phyloP scores from a whole-genome alignment of 2,113 vertebrate genomes.

The Poicephalus gulielmi region DNA sequence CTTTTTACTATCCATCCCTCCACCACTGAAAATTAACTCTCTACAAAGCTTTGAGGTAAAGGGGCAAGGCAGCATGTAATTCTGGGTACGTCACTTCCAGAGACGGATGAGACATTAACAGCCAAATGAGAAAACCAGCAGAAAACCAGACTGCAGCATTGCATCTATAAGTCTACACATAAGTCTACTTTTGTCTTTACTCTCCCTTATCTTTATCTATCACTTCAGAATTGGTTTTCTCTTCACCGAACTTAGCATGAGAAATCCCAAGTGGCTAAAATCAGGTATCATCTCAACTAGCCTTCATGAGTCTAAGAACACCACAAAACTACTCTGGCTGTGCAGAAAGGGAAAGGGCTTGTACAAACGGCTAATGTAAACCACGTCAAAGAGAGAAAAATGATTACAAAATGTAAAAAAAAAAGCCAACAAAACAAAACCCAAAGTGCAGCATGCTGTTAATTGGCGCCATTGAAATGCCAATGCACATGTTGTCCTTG shows the following conservation, averaged over 20 bases:
- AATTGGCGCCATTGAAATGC: constrained; percentile 44
- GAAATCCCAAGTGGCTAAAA: neutral
- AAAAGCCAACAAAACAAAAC: neutral
- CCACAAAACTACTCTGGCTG: neutral
- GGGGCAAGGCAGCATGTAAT: neutral
- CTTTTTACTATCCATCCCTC: neutral
- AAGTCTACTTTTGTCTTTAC: neutral
- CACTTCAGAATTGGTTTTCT: neutral
- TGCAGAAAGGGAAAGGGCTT: neutral
- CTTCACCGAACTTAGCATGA: neutral
- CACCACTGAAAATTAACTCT: constrained; percentile 26
- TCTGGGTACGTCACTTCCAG: neutral
- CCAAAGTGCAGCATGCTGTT: neutral
- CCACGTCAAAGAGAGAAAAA: neutral
- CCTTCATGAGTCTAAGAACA: neutral
- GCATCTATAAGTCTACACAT: neutral
- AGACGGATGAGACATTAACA: neutral
- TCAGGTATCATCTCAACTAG: neutral
- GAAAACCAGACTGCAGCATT: neutral
- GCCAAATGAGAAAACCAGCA: constrained; percentile 3
- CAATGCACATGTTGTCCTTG: neutral
- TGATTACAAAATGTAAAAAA: neutral
- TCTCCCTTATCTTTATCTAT: neutral
- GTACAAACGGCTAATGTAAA: neutral
- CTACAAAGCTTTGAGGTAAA: constrained; percentile 27